Evolutionary conservation across 2,888 invertebrate species (phyloP), one percentile per base, ranked within the genome.

Genomic region (Theretra japonica): DNA sequence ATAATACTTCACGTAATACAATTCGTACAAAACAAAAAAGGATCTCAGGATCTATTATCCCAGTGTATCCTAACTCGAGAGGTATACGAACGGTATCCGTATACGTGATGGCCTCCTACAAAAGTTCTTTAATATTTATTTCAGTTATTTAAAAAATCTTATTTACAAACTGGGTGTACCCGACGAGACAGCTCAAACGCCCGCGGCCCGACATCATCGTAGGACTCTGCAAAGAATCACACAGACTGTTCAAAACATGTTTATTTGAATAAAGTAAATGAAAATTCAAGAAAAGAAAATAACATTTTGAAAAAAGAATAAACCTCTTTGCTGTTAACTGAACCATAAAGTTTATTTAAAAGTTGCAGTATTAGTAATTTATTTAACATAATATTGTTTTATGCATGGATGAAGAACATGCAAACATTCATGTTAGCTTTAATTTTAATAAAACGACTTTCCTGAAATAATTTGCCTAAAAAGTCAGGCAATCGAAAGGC

Each of bases 171-270:
- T 80, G 73, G 62, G 30, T 56, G 62, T 30, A 25, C 30, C 8
- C 68, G 53, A 53, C 53, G 58, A 77, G 82, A 82, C 79, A 84
- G 82, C 83, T 83, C 77, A 79, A 73, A 81, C 81, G 81, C 86
- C 82, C 72, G 74, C 75, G 78, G 90, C 88, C 80, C 75, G 87
- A 84, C 92, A 93, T 93, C 93, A 93, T 93, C 93, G 93, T 76
- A 89, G 86, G 84, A 90, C 83, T 81, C 93, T 93, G 91, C 90
- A 92, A 73, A 76, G 75, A 79, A 79, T 77, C 74, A 56, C 68
- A 73, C 72, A 75, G 62, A 33, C 6, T 53, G 70, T 68, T 74
- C 33, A 58, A 70, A 59, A 62, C 25, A 21, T 58, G 21, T 7
- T 15, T 28, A 60, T 60, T 28, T 60, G n/a, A 60, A 60, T 30